Evolutionary conservation across 2,797 vertebrate genomes (phyloP).

Genomic region (Lagocephalus sceleratus): DNA sequence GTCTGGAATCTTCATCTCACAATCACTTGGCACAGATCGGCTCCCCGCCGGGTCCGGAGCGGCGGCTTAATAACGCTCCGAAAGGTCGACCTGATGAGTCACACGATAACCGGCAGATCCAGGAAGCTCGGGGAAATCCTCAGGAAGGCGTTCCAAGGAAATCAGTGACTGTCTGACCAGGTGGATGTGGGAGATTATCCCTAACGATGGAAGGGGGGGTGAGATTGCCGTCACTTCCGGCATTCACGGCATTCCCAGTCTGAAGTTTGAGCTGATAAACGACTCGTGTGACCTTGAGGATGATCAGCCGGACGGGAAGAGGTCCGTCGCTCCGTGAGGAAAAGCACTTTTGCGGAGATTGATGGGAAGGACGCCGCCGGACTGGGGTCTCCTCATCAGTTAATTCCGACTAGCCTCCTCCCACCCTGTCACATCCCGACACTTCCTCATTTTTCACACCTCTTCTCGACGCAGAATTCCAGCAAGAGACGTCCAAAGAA

Average conservation of each 20-base stretch:
- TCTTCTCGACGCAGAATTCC: too few species aligned
- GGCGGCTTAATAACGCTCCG: neutral
- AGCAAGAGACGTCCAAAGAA: too few species aligned
- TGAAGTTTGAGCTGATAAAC: slow-evolving; percentile 16
- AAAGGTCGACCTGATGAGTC: slow-evolving; percentile 57
- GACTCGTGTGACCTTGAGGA: slow-evolving; percentile 28
- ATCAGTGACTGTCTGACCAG: slow-evolving; percentile 16
- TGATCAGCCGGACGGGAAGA: slow-evolving; percentile 1
- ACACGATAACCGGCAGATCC: slow-evolving; percentile 25
- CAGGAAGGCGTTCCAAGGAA: slow-evolving; percentile 27
- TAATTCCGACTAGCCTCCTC: too few species aligned
- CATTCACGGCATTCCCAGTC: neutral
- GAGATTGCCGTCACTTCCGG: slow-evolving; percentile 38
- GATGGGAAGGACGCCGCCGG: neutral
- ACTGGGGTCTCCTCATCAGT: neutral
- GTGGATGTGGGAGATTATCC: slow-evolving; percentile 35
- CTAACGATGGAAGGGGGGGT: slow-evolving; percentile 14
- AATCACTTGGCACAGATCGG: too few species aligned
- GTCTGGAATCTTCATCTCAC: too few species aligned
- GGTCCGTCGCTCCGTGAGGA: neutral
- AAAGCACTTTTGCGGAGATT: slow-evolving; percentile 7
- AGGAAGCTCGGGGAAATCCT: slow-evolving; percentile 40
- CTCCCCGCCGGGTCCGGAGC: too few species aligned
- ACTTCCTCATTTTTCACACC: too few species aligned
- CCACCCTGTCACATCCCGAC: too few species aligned